Base-by-base conservation (phyloP, 1,140 invertebrate species). In the Brachionus rubens region DNA sequence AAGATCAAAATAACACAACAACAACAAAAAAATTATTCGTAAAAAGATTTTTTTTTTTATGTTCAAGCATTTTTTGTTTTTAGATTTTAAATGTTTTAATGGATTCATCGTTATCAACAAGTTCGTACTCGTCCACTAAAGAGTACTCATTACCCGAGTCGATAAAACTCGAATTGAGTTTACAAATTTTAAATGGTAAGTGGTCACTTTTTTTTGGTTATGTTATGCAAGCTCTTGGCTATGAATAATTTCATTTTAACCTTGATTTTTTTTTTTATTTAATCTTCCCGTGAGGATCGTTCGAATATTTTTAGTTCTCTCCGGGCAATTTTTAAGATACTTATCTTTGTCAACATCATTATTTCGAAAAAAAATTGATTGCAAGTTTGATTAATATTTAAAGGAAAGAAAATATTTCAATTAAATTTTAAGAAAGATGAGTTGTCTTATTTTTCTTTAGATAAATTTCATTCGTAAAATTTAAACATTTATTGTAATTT, bases 131-230 rank as follows among this genome's bases (percentile, higher is more conserved):
- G 16, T 59, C 54, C 3, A 16, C 54, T 16, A 59, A 59, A 59
- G 54, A 59, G 16, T 59, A 65, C 40, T 65, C 40, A 36, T 24
- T 65, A 41, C 59, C 59, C 40, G 59, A 65, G 5, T 65, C 59
- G 3, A n/a, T 65, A 19, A 65, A 65, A 43, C 24, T 43, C n/a
- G 59, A 65, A 46, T 43, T 65, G 33, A 65, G 9, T 14, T 24
- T 28, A 5, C 59, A 65, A 65, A 41, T 65, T 19, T 65, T 24
- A 6, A 65, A 65, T 43, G 59, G 59, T 65, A 65, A 65, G 19
- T 65, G 12, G 33, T 21, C 3, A 10, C 21, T 33, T 65, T 43
- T 24, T 43, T 12, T 65, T 43, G n/a, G n/a, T n/a, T n/a, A n/a
- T n/a, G n/a, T n/a, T n/a, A n/a, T n/a, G n/a, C n/a, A n/a, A n/a